A percentile compares a stretch with the other conserved stretches of the same genome.
Evolutionary conservation across 2,888 invertebrate genomes (phyloP).

Genomic region (Zygaena filipendulae): DNA sequence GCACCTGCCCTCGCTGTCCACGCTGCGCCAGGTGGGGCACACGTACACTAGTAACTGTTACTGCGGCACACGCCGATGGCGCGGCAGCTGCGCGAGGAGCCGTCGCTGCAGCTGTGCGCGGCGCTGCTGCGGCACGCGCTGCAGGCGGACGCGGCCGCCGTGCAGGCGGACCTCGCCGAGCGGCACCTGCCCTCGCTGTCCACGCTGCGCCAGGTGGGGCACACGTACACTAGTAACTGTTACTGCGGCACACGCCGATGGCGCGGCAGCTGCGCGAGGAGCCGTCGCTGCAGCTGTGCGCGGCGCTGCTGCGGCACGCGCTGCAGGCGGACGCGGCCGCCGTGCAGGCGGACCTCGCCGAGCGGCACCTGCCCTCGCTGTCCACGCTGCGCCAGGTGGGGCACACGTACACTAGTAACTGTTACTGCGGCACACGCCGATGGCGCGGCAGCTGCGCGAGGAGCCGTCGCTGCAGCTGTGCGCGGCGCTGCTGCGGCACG

Average conservation of each 20-base stretch:
- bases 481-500: slow-evolving; percentile 86
- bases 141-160: slow-evolving; percentile 77
- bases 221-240: too few relatives aligned
- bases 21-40: slow-evolving; percentile 90
- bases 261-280: slow-evolving; percentile 94
- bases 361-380: slow-evolving; percentile 85
- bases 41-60: too few relatives aligned
- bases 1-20: slow-evolving; percentile 88
- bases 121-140: slow-evolving; percentile 87
- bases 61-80: slow-evolving; percentile 87
- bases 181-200: slow-evolving; percentile 88
- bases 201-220: slow-evolving; percentile 89
- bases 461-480: slow-evolving; percentile 96
- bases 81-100: slow-evolving; percentile 93
- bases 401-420: too few relatives aligned
- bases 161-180: slow-evolving; percentile 86
- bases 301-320: slow-evolving; percentile 86
- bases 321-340: slow-evolving; percentile 78
- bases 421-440: slow-evolving; percentile 84
- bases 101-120: slow-evolving; percentile 92
- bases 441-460: slow-evolving; percentile 91
- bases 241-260: slow-evolving; percentile 85
- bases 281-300: slow-evolving; percentile 93
- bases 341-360: slow-evolving; percentile 86
- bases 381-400: slow-evolving; percentile 91